These are phyloP conservation scores for Egretta garzetta DNA, from an alignment of 2,113 vertebrate species.

Conservation along the genomic window DNA sequence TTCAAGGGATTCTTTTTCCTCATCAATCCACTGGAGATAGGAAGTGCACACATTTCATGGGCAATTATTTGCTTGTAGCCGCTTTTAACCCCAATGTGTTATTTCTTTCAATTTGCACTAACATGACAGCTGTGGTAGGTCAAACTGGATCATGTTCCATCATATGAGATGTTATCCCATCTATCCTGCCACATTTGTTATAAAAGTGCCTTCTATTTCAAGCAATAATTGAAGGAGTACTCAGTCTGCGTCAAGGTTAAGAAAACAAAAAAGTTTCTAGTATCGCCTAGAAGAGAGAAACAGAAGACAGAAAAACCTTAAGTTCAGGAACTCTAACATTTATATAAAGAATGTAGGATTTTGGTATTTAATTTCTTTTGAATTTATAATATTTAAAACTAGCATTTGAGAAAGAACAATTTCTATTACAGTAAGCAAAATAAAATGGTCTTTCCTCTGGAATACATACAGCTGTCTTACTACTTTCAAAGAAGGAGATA, in stretches of 20 bases:
- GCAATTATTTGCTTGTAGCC: neutral
- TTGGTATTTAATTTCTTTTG: neutral
- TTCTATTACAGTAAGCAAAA: neutral
- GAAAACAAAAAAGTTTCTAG: neutral
- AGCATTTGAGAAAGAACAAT: neutral
- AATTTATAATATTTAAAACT: neutral
- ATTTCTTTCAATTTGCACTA: slow-evolving; percentile 16
- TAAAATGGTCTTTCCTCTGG: neutral
- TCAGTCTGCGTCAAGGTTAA: neutral
- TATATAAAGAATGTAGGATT: neutral
- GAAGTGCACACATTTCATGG: neutral
- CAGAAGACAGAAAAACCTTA: neutral
- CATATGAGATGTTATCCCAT: neutral
- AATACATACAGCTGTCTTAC: neutral
- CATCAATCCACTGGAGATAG: neutral
- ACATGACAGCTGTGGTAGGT: neutral
- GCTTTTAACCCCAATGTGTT: neutral
- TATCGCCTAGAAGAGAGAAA: neutral
- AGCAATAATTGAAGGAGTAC: neutral
- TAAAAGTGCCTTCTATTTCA: neutral
- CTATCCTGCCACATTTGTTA: neutral
- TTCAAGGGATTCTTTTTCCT: neutral
- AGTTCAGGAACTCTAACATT: neutral
- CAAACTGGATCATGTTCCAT: neutral
- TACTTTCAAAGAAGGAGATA: neutral